Conservation (phyloP, 2,113 vertebrate species). For the Crocuta crocuta region DNA sequence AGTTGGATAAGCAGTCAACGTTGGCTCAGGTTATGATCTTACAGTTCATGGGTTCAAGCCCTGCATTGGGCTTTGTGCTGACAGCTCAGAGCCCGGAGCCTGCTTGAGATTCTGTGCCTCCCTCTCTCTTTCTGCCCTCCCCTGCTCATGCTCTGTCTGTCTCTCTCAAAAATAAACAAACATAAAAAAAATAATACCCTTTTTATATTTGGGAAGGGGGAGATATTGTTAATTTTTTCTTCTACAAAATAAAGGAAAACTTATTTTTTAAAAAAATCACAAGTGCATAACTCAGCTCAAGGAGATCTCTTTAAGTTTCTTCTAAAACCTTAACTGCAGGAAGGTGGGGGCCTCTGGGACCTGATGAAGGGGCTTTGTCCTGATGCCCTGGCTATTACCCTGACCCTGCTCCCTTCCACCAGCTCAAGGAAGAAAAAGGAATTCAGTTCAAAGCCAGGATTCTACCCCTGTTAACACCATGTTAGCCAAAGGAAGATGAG, state of each 20-base stretch:
- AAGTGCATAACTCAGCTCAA: not conserved
- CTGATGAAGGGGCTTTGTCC: not conserved
- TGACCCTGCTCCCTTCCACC: not conserved
- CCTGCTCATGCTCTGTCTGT: too few relatives aligned
- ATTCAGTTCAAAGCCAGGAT: not conserved
- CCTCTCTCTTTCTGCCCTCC: too few relatives aligned
- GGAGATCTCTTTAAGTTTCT: not conserved
- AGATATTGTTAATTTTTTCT: not conserved
- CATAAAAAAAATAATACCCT: too few relatives aligned
- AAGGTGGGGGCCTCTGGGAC: not conserved
- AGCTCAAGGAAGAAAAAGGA: not conserved
- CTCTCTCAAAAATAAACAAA: too few relatives aligned
- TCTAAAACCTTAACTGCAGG: not conserved
- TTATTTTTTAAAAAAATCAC: not conserved
- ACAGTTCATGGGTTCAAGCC: too few relatives aligned
- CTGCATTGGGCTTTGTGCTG: too few relatives aligned
- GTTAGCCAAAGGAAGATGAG: not conserved
- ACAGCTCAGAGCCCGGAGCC: too few relatives aligned
- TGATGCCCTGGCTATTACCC: not conserved
- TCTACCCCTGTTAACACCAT: not conserved
- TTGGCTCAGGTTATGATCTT: too few relatives aligned
- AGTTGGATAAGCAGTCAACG: too few relatives aligned
- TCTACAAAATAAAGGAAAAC: constrained; percentile 4
- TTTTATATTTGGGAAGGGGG: too few relatives aligned
- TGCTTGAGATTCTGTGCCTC: too few relatives aligned